Conservation (phyloP, 2,888 invertebrate genomes). For the Lasius platythorax region DNA sequence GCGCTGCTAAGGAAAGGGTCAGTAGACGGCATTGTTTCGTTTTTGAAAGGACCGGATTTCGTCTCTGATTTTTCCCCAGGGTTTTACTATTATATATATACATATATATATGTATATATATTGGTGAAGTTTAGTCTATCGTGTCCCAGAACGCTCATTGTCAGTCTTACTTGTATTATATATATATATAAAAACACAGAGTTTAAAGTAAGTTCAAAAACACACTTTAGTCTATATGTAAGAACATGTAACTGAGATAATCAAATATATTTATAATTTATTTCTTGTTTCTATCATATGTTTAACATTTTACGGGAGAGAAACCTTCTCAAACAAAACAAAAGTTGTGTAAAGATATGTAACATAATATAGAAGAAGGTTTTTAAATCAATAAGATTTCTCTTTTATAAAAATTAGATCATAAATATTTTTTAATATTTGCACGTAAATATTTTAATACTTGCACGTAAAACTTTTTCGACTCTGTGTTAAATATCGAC, state of each 20-base stretch:
- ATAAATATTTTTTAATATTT: background rate
- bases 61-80: no score
- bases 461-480: background rate
- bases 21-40: no score
- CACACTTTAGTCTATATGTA: background rate
- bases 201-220: background rate
- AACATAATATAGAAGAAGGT: background rate
- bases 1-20: no score
- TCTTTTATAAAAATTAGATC: slow-evolving; percentile 5
- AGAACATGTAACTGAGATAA: slow-evolving; percentile 4
- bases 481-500: background rate
- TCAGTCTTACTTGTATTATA: no score
- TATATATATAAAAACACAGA: no score
- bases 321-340: background rate
- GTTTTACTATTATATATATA: no score
- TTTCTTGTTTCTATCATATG: background rate
- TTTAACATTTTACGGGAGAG: no score
- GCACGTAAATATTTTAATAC: background rate
- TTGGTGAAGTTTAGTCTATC: no score
- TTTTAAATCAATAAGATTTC: background rate
- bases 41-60: no score
- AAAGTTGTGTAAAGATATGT: background rate
- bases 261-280: slow-evolving; percentile 1
- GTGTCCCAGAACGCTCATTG: no score
- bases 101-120: no score